Conservation (phyloP, 2,888 invertebrate species). For the Orchestes rusci region DNA sequence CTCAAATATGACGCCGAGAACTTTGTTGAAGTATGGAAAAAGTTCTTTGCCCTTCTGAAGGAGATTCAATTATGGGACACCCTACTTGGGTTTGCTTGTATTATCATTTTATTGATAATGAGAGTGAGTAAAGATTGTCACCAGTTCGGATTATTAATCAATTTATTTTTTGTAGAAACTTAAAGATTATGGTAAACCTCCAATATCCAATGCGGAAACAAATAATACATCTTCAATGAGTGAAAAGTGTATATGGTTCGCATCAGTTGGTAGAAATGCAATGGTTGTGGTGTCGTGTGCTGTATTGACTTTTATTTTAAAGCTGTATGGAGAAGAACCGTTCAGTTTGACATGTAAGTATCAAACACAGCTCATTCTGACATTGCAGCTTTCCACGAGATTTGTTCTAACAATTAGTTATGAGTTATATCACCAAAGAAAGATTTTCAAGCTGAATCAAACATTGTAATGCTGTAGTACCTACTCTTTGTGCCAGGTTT, state of each 20-base stretch:
- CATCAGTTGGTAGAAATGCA: slow-evolving; percentile 63
- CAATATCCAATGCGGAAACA: slow-evolving; percentile 30
- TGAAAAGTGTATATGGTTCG: slow-evolving; percentile 53
- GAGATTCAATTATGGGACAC: slow-evolving; percentile 54
- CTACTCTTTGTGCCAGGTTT: too few relatives aligned
- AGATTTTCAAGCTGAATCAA: too few relatives aligned
- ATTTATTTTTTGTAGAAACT: slow-evolving; percentile 46
- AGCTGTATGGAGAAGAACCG: slow-evolving; percentile 45
- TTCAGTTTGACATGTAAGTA: slow-evolving; percentile 54
- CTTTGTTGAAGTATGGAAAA: slow-evolving; percentile 54
- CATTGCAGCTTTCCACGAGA: too few relatives aligned
- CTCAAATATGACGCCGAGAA: slow-evolving; percentile 54
- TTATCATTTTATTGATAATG: slow-evolving; percentile 52
- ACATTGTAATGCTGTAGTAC: too few relatives aligned
- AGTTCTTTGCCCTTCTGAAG: slow-evolving; percentile 49
- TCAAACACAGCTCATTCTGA: too few relatives aligned
- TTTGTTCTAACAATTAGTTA: too few relatives aligned
- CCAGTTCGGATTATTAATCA: neutral
- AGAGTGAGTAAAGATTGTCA: slow-evolving; percentile 50
- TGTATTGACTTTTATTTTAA: slow-evolving; percentile 50
- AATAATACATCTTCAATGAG: slow-evolving; percentile 39
- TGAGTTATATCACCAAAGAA: too few relatives aligned
- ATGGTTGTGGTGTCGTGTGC: slow-evolving; percentile 59
- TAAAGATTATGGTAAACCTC: slow-evolving; percentile 46
- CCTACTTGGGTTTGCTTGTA: slow-evolving; percentile 55